Conservation (phyloP, 1,140 invertebrate species). For the Meloidogyne hapla region DNA sequence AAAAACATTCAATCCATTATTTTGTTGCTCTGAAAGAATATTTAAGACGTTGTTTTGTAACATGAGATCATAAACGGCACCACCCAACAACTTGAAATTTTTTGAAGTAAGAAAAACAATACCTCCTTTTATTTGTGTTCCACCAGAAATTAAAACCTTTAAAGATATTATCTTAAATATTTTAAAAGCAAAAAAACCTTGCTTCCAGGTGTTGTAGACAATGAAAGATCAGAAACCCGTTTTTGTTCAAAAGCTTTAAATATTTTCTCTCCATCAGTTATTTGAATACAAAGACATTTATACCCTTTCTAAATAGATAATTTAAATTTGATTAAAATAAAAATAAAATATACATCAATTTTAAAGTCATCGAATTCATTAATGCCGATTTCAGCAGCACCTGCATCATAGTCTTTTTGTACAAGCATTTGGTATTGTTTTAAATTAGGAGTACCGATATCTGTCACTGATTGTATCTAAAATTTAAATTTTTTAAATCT, state of each 20-base stretch:
- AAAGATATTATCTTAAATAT: not conserved
- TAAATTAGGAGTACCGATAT: conserved; percentile 12
- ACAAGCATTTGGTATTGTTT: conserved; percentile 7
- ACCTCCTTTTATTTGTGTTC: not conserved
- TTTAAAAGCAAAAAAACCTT: not conserved
- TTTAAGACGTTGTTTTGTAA: not conserved
- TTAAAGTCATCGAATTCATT: not conserved
- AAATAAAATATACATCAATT: not conserved
- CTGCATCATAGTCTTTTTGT: not conserved
- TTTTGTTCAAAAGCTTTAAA: conserved; percentile 23
- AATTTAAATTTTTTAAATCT: not conserved
- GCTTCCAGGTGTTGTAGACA: not conserved
- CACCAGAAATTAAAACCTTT: conserved; percentile 15
- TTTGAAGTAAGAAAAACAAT: not conserved
- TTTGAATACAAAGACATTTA: not conserved
- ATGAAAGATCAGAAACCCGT: not conserved
- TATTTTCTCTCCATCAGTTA: conserved; percentile 1
- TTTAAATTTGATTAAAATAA: too few species aligned
- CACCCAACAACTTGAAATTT: conserved; percentile 16
- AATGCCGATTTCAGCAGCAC: not conserved
- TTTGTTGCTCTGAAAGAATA: not conserved
- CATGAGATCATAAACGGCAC: not conserved
- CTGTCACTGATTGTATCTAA: conserved; percentile 7
- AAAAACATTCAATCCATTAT: too few species aligned
- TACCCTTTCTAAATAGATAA: not conserved